Conservation (phyloP, 2,113 vertebrate genomes). For the Tachysurus vachellii region DNA sequence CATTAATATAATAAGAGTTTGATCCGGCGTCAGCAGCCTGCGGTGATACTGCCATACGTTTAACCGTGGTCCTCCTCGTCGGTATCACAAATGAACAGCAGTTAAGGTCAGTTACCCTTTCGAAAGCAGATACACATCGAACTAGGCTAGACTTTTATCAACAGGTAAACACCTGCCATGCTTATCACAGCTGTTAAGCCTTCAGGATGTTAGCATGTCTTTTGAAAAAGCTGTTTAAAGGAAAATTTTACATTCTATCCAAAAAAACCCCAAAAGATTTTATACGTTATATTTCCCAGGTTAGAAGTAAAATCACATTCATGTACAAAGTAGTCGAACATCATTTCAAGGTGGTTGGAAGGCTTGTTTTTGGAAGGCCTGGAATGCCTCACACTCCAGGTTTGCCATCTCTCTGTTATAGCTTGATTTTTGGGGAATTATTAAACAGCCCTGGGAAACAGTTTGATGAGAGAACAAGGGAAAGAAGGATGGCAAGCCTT, state of each 20-base stretch:
- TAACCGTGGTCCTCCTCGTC: background rate
- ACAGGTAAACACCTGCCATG: conserved; percentile 37
- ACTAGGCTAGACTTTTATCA: conserved; percentile 20
- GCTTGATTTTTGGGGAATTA: conserved; percentile 19
- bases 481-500: conserved; percentile 29
- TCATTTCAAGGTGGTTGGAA: background rate
- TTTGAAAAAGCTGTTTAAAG: conserved; percentile 24
- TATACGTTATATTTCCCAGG: background rate
- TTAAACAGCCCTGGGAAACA: conserved; percentile 21
- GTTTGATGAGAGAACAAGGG: conserved; percentile 42
- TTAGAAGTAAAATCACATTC: background rate
- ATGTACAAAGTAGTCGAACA: background rate
- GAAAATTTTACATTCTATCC: conserved; percentile 12
- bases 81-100: conserved; percentile 36
- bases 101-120: conserved; percentile 23
- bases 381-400: background rate
- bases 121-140: conserved; percentile 30
- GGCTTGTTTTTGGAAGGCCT: background rate
- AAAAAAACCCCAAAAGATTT: conserved; percentile 7
- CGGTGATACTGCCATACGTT: conserved; percentile 16
- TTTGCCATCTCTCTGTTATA: background rate
- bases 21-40: conserved; percentile 3
- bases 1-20: conserved; percentile 13
- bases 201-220: background rate
- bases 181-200: conserved; percentile 12